phyloP scores from a whole-genome alignment of 37 sponge, comb jelly and placozoan genomes.

The Mnemiopsis leidyi region DNA sequence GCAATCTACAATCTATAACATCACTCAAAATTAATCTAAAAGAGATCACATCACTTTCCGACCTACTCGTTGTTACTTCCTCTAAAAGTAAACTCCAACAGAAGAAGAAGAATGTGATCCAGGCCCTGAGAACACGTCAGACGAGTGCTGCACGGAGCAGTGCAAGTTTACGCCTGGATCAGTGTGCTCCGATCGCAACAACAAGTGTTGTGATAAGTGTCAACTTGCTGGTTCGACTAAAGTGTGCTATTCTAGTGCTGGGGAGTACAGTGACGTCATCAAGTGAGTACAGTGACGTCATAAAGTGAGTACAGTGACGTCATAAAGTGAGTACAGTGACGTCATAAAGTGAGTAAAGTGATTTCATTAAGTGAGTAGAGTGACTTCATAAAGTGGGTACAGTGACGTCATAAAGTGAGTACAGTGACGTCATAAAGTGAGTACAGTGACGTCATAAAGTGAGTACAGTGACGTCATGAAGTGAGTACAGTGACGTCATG shows the following conservation, averaged over 20 bases:
- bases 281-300: no score
- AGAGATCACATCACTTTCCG: no score
- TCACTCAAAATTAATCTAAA: no score
- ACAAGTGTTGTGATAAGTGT: constrained; percentile 8
- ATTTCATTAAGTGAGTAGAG: constrained; percentile 32
- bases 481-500: background rate
- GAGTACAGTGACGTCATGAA: no score
- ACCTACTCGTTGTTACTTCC: no score
- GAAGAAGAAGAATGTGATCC: constrained; percentile 48
- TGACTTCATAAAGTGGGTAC: no score
- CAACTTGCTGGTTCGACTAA: background rate
- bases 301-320: background rate
- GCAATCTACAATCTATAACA: no score
- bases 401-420: constrained; percentile 10
- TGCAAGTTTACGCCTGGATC: background rate
- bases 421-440: no score
- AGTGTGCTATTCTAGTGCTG: background rate
- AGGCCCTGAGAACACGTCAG: background rate
- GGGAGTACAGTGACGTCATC: background rate
- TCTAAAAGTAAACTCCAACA: no score
- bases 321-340: constrained; percentile 43
- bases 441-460: background rate
- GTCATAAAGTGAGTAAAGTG: background rate
- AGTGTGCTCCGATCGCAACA: constrained; percentile 37
- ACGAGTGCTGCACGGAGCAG: constrained; percentile 46